phyloP scores from a whole-genome alignment of 1,140 invertebrate genomes.

The Eueides isabella region DNA sequence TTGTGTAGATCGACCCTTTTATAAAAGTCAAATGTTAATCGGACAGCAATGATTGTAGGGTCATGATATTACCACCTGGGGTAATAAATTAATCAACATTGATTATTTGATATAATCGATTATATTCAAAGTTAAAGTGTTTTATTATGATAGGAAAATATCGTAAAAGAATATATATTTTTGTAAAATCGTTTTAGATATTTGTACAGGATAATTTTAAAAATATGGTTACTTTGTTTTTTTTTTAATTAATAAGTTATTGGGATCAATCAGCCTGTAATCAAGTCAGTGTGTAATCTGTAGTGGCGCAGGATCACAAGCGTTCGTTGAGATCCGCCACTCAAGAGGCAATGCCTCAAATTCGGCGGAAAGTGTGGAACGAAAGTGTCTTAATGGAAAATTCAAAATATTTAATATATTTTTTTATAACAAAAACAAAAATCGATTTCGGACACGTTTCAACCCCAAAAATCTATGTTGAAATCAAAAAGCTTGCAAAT shows the following conservation, averaged over 20 bases:
- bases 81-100: constrained; percentile 37
- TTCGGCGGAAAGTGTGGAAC: no score
- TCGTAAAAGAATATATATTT: background rate
- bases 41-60: constrained; percentile 44
- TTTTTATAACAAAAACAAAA: background rate
- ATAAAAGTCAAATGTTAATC: constrained; percentile 63
- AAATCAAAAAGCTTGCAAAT: constrained; percentile 27
- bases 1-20: constrained; percentile 59
- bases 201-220: background rate
- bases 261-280: no score
- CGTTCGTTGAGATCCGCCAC: no score
- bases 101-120: constrained; percentile 14
- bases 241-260: no score
- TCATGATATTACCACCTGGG: constrained; percentile 52
- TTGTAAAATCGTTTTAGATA: no score
- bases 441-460: background rate
- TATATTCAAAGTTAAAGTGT: background rate
- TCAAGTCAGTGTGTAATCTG: no score
- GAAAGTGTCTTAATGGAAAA: no score
- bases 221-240: background rate
- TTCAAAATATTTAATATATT: background rate
- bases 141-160: background rate
- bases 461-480: background rate
- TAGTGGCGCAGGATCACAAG: no score
- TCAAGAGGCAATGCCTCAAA: no score